A percentile compares a stretch with the other conserved stretches of the same genome.
Conservation (phyloP, 2,888 invertebrate genomes). For the Bombylius major region DNA sequence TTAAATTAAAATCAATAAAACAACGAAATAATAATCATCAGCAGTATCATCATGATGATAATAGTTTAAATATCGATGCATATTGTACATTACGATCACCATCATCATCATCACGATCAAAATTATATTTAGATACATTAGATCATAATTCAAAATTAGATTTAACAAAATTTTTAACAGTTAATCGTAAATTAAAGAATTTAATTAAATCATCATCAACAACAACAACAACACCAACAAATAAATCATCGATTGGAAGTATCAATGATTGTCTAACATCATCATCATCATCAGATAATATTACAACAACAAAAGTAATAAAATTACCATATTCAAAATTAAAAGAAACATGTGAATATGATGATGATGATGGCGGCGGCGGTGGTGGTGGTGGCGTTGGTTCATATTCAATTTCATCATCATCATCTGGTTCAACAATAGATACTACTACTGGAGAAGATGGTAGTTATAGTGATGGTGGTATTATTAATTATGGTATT, state of each 20-base stretch:
- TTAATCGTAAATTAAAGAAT: conserved; percentile 8
- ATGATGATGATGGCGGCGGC: too few relatives aligned
- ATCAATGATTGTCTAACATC: background rate
- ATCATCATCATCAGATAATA: background rate
- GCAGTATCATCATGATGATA: too few relatives aligned
- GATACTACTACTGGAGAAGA: background rate
- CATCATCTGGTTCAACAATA: background rate
- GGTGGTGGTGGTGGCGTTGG: too few relatives aligned
- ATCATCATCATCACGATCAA: background rate
- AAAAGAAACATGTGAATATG: background rate
- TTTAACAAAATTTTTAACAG: conserved; percentile 10
- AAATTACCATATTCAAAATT: conserved; percentile 10
- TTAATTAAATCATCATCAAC: conserved; percentile 2
- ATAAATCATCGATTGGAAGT: background rate
- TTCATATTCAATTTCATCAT: background rate
- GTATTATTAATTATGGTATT: conserved; percentile 16
- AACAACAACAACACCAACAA: background rate
- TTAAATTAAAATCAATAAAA: too few relatives aligned
- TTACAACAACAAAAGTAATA: background rate
- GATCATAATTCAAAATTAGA: conserved; percentile 1
- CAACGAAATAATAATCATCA: too few relatives aligned
- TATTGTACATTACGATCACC: conserved; percentile 12
- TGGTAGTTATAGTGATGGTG: too few relatives aligned
- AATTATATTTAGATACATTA: background rate
- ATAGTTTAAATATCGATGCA: background rate